A percentile compares a stretch with the other conserved stretches of the same genome.
Evolutionary conservation across 2,888 invertebrate species (phyloP).

Genomic region (Apocheima hispidaria): DNA sequence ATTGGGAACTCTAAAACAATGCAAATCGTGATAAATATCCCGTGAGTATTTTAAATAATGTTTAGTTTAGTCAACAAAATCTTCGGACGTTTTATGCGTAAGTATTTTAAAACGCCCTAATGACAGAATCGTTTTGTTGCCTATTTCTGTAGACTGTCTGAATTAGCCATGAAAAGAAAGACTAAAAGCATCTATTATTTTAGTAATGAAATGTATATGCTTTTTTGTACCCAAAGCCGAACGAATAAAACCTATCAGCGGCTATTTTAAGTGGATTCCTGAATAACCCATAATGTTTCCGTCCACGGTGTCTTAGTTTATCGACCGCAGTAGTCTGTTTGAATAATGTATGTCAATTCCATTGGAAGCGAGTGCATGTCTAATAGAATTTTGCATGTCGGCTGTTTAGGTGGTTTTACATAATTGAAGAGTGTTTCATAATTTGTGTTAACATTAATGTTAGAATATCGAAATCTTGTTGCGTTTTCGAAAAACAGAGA

Average conservation of each 20-base stretch:
- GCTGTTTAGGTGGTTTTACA: constrained; percentile 20
- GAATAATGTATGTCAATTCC: constrained; percentile 69
- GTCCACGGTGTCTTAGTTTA: constrained; percentile 64
- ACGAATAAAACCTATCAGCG: constrained; percentile 51
- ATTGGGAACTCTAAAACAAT: no score
- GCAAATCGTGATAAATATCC: no score
- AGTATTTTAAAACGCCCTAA: constrained; percentile 2
- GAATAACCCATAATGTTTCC: constrained; percentile 63
- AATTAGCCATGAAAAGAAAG: neutral
- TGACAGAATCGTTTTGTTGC: neutral
- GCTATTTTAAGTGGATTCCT: constrained; percentile 59
- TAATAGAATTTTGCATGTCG: constrained; percentile 38
- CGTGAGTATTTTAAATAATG: no score
- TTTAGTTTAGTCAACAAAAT: neutral
- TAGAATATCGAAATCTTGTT: no score
- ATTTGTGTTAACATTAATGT: neutral
- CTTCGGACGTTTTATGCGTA: neutral
- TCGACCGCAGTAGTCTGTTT: constrained; percentile 63
- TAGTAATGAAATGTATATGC: no score
- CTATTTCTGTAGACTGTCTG: neutral
- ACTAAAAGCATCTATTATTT: neutral
- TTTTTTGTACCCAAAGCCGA: no score
- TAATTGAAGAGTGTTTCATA: constrained; percentile 5
- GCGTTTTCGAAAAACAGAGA: no score
- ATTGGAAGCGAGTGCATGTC: constrained; percentile 50